Base-by-base conservation (phyloP, 2,797 vertebrate genomes). In the Tarsius wallacei region DNA sequence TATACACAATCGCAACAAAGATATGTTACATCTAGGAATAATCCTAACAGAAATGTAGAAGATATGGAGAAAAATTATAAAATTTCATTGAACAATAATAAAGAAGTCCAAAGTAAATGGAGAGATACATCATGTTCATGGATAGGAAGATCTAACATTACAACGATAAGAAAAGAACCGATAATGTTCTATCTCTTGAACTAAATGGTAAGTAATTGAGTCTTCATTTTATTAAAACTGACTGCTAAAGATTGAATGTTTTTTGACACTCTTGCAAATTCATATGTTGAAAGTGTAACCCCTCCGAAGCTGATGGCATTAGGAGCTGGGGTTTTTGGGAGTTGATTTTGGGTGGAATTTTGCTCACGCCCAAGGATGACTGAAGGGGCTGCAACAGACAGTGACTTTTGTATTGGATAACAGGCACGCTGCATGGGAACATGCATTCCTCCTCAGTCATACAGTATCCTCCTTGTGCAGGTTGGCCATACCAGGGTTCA, bases 31-130 rank as follows among this genome's bases (percentile, higher is more conserved):
- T 55, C 70, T 61, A 95, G 31, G 28, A 87, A 51, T 36, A 93
- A 81, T 47, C 22, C 28, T 94, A 87, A 68, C 51, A 94, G 92
- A 95, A 66, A 78, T 73, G 70, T 31, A 33, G 28, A 73, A 93
- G 21, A 81, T 61, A 2, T 33, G 16, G 51, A 76, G 74, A 80
- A 96, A 42, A 87, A 80, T 83, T 57, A 82, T 36, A 70, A 63
- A 76, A 87, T 84, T 63, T 61, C 64, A 78, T 19, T 91, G 61
- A 92, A 63, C 26, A n/a, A 91, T 24, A 93, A 13, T 57, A 88
- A 93, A 70, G 53, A 92, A 51, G 47, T 76, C 7, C 47, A 92
- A 93, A 94, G 33, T 68, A 84, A 92, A 91, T 31, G 21, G 84
- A 66, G 53, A 73, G 15, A 68, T 7, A 76, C 10, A 73, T 63